Percentiles rank a stretch among this genome's conserved stretches.
Conservation (phyloP, 2,113 vertebrate genomes). For the Erinaceus europaeus region DNA sequence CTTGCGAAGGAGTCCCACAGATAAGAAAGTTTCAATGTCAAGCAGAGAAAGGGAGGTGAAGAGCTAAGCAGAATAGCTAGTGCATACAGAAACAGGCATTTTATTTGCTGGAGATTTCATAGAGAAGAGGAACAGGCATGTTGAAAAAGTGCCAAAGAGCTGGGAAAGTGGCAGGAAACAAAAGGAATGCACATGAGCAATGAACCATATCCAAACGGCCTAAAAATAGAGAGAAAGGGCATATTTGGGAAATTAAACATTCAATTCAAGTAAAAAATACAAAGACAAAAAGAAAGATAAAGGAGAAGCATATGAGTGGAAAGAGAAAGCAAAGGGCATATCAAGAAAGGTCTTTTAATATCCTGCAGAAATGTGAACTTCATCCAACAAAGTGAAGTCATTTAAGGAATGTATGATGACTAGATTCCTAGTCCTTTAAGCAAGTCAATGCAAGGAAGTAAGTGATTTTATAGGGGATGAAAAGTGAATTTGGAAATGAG, state of each 20-base stretch:
- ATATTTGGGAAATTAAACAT: fast-evolving
- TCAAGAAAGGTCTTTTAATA: neutral
- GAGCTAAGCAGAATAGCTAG: neutral
- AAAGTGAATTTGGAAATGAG: no score
- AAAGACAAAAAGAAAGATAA: no score
- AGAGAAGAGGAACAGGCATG: fast-evolving
- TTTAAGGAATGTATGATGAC: no score
- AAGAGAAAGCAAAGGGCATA: neutral
- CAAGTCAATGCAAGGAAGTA: no score
- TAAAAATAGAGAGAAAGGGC: neutral
- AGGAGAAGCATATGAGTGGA: no score
- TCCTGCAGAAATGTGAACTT: neutral
- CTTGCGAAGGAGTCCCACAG: fast-evolving
- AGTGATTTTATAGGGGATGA: no score
- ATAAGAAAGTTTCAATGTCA: neutral
- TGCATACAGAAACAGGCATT: neutral
- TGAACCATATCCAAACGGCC: neutral
- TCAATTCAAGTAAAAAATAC: neutral
- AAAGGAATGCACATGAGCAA: neutral
- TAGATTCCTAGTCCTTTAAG: neutral
- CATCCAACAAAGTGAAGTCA: no score
- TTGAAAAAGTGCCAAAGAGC: neutral
- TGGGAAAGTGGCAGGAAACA: no score
- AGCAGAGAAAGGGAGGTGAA: fast-evolving
- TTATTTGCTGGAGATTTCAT: fast-evolving